Evolutionary conservation across 2,888 invertebrate genomes (phyloP), one percentile per base, ranked within the genome.

Genomic region (Polydrusus tereticollis): DNA sequence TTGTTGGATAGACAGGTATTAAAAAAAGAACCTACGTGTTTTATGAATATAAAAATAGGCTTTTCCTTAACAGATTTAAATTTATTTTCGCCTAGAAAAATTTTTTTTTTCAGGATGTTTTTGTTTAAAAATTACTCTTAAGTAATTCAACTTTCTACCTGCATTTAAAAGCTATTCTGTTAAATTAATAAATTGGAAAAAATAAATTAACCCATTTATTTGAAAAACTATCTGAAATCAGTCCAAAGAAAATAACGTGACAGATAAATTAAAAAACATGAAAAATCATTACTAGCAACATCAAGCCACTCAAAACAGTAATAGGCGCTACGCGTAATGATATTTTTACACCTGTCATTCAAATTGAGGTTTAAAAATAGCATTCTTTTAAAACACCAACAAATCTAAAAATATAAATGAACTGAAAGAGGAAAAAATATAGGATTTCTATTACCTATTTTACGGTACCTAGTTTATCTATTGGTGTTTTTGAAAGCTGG

Each of bases 311-410:
- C 52, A 70, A 65, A 70, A 69, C 55, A 69, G 26, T 47, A 57
- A 45, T 63, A 63, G 69, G 23, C 45, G 36, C 50, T 43, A 18
- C 59, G 50, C 50, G 59, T 65, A 69, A 69, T 57, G 62, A 71
- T 71, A 71, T 66, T 71, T 71, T 65, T 71, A 71, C 71, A 71
- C 71, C 71, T 71, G 71, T 71, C 71, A 55, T 14, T 55, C 52
- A 29, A 29, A 29, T 29, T 18, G n/a, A 45, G 16, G 21, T 21
- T 58, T 41, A 41, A 41, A 58, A 58, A 58, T 41, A 41, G 58
- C n/a, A 16, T 47, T 50, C 29, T 18, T 52, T 14, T 52, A 52
- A 29, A 29, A 52, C 29, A 14, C 29, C 16, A 29, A 55, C 52
- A 16, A 29, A 55, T 55, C 52, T 55, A 55, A 55, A 55, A 55